These are phyloP conservation scores for Xestia rhomboidea DNA, from an alignment of 2,888 invertebrate genomes.

Conservation along the genomic window DNA sequence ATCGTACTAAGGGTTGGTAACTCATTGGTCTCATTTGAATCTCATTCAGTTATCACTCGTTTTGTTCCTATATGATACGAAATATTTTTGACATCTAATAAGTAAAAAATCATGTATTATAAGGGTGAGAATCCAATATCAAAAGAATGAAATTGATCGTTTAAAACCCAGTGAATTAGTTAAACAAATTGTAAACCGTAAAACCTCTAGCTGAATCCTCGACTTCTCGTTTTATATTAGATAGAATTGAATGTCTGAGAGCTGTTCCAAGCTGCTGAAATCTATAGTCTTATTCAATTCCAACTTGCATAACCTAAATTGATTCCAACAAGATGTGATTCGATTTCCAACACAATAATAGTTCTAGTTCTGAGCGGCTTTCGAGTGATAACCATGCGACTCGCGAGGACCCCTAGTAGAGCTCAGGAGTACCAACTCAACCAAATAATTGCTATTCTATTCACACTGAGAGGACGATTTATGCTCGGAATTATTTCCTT, in stretches of 20 bases:
- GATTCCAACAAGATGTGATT: background rate
- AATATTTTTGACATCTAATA: background rate
- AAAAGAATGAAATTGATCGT: background rate
- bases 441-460: constrained; percentile 91
- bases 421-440: constrained; percentile 84
- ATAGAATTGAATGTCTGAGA: background rate
- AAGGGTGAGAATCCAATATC: background rate
- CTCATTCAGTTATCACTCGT: constrained; percentile 56
- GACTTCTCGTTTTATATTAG: background rate
- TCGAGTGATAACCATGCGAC: constrained; percentile 56
- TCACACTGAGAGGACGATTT: constrained; percentile 89
- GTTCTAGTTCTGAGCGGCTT: background rate
- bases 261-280: background rate
- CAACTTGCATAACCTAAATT: background rate
- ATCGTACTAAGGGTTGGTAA: constrained; percentile 65
- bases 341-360: background rate
- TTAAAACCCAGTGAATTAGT: background rate
- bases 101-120: background rate
- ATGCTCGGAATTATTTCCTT: constrained; percentile 90
- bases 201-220: background rate
- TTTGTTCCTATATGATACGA: background rate
- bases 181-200: background rate
- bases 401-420: constrained; percentile 66
- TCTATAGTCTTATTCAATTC: background rate
- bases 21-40: constrained; percentile 41